A percentile compares a stretch with the other conserved stretches of the same genome.
These are phyloP conservation scores for Ciconia boyciana DNA, from an alignment of 2,113 vertebrate genomes.

Conservation along the genomic window DNA sequence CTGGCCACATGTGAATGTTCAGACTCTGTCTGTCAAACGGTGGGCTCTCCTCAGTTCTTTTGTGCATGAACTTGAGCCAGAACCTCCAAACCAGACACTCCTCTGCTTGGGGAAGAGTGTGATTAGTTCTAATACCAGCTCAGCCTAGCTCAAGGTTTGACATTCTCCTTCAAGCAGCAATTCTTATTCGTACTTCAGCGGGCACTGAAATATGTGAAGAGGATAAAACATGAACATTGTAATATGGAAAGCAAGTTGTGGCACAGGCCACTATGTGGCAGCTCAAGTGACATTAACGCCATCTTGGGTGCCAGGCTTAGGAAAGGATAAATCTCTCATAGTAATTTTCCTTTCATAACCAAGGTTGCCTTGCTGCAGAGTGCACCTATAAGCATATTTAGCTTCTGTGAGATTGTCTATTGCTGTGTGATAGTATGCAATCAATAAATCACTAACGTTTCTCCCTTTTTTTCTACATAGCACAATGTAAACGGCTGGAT, in stretches of 20 bases:
- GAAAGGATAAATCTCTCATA: neutral
- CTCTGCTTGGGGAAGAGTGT: neutral
- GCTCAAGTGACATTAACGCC: neutral
- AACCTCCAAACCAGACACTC: neutral
- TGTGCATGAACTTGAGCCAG: neutral
- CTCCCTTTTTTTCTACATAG: conserved; percentile 57
- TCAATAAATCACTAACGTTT: neutral
- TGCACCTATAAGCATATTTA: neutral
- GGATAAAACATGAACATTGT: neutral
- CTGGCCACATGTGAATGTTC: neutral
- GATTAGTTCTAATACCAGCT: neutral
- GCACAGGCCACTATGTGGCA: neutral
- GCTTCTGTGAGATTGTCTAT: neutral
- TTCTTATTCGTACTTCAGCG: neutral
- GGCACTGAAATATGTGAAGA: neutral
- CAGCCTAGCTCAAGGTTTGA: neutral
- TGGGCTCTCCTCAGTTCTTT: neutral
- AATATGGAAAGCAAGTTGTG: neutral
- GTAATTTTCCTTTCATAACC: neutral
- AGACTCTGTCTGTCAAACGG: neutral
- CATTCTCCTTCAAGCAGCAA: neutral
- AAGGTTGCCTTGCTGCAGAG: neutral
- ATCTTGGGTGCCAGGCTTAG: neutral
- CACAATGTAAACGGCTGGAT: conserved; percentile 88
- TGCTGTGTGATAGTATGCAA: neutral